These are phyloP conservation scores for Halocaridina rubra DNA, from an alignment of 2,888 invertebrate genomes.

Conservation along the genomic window DNA sequence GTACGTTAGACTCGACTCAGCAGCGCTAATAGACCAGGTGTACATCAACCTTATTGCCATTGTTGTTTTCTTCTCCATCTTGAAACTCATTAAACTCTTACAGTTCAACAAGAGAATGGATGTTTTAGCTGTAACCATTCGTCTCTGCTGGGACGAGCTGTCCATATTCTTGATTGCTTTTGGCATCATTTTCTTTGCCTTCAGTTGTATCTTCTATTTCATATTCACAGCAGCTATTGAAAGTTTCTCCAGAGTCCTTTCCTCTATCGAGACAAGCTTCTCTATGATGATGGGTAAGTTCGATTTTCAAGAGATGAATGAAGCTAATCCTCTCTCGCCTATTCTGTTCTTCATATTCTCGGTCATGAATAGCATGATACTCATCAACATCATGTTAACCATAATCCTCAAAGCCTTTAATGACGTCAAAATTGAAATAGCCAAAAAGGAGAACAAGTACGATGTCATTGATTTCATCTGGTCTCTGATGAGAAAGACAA, in stretches of 20 bases:
- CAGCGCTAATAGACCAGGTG: conserved; percentile 69
- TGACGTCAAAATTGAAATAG: conserved; percentile 48
- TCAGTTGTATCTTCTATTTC: conserved; percentile 66
- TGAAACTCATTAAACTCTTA: conserved; percentile 71
- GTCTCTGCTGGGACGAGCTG: conserved; percentile 66
- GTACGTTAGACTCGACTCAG: conserved; percentile 67
- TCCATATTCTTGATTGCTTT: conserved; percentile 69
- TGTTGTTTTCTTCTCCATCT: conserved; percentile 70
- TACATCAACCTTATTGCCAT: conserved; percentile 70
- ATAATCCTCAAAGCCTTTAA: conserved; percentile 55
- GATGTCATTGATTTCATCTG: conserved; percentile 50
- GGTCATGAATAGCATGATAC: conserved; percentile 67
- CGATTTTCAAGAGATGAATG: conserved; percentile 68
- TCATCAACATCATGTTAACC: conserved; percentile 66
- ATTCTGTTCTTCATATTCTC: conserved; percentile 68
- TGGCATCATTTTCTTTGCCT: conserved; percentile 69
- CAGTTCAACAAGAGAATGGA: conserved; percentile 68
- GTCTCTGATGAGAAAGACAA: background rate
- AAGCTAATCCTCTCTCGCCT: conserved; percentile 65
- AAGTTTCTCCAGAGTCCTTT: conserved; percentile 67
- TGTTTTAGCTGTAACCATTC: conserved; percentile 66
- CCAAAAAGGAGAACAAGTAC: conserved; percentile 37
- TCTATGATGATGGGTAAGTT: conserved; percentile 70
- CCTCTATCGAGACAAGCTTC: conserved; percentile 69
- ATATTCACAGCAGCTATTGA: conserved; percentile 65